phyloP scores from a whole-genome alignment of 2,888 invertebrate species.

The Eudasyphora cyanicolor region DNA sequence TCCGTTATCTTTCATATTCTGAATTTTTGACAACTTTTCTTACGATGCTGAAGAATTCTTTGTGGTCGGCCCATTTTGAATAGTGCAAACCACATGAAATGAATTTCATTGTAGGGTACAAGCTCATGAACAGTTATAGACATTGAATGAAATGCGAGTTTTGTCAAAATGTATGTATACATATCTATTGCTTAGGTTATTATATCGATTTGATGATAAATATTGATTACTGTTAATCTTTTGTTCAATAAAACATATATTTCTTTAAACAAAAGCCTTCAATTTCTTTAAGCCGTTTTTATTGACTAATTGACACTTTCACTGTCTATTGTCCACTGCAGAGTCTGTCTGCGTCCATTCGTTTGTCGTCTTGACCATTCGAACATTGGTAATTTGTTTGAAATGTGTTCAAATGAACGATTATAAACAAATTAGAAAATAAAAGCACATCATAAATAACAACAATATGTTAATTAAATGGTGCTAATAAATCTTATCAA shows the following conservation, averaged over 20 bases:
- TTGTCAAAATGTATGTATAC: background rate
- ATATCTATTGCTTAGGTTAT: background rate
- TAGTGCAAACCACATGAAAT: too few species aligned
- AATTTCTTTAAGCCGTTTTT: background rate
- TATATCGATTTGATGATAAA: background rate
- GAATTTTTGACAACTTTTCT: too few species aligned
- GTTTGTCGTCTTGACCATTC: background rate
- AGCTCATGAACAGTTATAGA: too few species aligned
- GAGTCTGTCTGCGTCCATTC: background rate
- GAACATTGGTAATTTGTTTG: background rate
- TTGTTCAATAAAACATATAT: background rate
- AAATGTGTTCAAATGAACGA: conserved; percentile 1
- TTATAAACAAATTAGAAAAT: conserved; percentile 28
- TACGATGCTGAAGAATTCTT: too few species aligned
- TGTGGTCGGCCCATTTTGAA: too few species aligned
- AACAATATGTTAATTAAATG: conserved; percentile 38
- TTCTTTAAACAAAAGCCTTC: background rate
- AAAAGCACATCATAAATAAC: background rate
- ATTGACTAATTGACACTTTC: conserved; percentile 1
- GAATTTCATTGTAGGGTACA: too few species aligned
- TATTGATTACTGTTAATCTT: conserved; percentile 28
- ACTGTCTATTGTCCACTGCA: background rate
- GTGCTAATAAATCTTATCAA: conserved; percentile 29
- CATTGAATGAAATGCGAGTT: background rate
- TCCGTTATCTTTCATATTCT: too few species aligned